Base-by-base conservation (phyloP, 2,888 invertebrate genomes). In the Parapristionchus giblindavisi region DNA sequence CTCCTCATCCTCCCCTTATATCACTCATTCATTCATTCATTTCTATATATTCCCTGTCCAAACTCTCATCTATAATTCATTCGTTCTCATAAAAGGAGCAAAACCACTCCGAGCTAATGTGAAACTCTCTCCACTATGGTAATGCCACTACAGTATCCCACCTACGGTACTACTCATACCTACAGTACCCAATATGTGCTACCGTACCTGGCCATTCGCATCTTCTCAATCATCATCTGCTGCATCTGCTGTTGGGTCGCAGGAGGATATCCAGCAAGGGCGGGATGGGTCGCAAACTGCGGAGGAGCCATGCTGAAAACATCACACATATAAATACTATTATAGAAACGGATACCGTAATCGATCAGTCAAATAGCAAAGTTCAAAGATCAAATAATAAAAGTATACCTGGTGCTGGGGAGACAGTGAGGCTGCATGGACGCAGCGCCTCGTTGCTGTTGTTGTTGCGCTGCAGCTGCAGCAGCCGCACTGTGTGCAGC, bases 401-500 rank as follows among this genome's bases (percentile, higher is more conserved):
- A 21, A 21, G 36, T 36, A 8, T 38, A 70, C 58, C 58, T 75
- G 40, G 68, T 75, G 34, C 56, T 54, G 21, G 75, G 68, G 56
- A 65, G 36, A 24, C 58, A 75, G 51, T 73, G 61, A 6, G 73
- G 73, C 32, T 29, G 60, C 60, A 27, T 27, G 17, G 65, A 11
- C 11, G 65, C 34, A 32, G 17, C 36, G 8, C n/a, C 29, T 5
- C 32, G 71, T 27, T 32, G 54, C 34, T 52, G 54, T 32, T 34
- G 60, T 60, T 72, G 72, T 24, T 75, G 76, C 40, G 52, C 51
- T 68, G 58, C 54, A 77, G 77, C 40, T 75, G 32, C 11, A n/a
- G 72, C 60, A 17, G 77, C 72, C n/a, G 71, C 71, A n/a, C 65
- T 29, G 5, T 74, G 24, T 8, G 78, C 78, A 0, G 77, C 77